Evolutionary conservation across 2,113 vertebrate species (phyloP).

Genomic region (Heptranchias perlo): DNA sequence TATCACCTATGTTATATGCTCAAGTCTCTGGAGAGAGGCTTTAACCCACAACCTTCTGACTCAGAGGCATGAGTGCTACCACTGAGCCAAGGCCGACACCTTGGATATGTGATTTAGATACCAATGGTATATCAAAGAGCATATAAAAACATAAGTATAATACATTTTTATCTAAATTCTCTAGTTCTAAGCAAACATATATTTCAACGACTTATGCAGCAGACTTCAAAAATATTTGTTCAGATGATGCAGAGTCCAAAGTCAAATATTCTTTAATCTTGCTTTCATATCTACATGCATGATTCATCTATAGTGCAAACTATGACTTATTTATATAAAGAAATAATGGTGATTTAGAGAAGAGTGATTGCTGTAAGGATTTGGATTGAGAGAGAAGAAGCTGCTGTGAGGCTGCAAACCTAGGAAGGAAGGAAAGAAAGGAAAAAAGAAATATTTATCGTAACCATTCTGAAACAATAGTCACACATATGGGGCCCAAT

Average conservation of each 20-base stretch:
- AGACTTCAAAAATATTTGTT: background rate
- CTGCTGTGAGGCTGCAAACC: background rate
- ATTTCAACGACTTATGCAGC: background rate
- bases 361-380: background rate
- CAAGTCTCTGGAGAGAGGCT: background rate
- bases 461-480: background rate
- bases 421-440: background rate
- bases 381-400: background rate
- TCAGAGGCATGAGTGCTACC: background rate
- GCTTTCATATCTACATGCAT: background rate
- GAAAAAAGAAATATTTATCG: background rate
- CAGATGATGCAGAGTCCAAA: background rate
- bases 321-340: background rate
- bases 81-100: background rate
- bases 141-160: background rate
- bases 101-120: background rate
- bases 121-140: background rate
- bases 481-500: background rate
- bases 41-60: background rate
- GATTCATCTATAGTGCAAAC: background rate
- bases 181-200: background rate
- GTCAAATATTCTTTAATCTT: conserved; percentile 7
- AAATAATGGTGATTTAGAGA: background rate
- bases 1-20: background rate
- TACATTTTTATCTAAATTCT: too few relatives aligned